Evolutionary conservation across 92 coral and sea anemone genomes (phyloP).

Genomic region (Diadumene lineata): DNA sequence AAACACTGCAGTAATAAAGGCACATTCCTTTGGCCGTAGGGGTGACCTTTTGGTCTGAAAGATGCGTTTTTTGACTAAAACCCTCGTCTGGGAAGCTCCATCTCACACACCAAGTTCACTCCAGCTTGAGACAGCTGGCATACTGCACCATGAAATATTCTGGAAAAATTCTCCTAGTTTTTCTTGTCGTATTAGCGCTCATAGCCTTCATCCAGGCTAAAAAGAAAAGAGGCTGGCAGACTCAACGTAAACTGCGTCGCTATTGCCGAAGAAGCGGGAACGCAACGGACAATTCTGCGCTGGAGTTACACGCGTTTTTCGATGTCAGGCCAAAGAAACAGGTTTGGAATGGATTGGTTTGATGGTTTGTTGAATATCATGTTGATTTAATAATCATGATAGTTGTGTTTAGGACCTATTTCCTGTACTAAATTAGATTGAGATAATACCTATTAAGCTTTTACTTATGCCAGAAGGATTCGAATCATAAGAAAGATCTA

Average conservation of each 20-base stretch:
- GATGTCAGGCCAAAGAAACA: not conserved
- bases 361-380: not conserved
- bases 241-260: not conserved
- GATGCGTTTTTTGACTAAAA: not conserved
- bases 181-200: not conserved
- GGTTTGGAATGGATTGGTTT: not conserved
- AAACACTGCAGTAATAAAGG: not conserved
- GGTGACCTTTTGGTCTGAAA: conserved; percentile 9
- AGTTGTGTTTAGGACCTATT: not conserved
- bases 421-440: not conserved
- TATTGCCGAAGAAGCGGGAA: not conserved
- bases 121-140: not conserved
- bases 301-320: conserved; percentile 20
- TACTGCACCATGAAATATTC: not conserved
- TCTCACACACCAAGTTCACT: not conserved
- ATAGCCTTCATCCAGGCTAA: not conserved
- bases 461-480: not conserved
- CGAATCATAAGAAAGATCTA: too few species aligned
- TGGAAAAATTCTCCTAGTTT: not conserved
- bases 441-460: not conserved
- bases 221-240: not conserved
- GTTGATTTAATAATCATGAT: not conserved
- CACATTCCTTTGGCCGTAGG: not conserved
- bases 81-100: not conserved
- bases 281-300: conserved; percentile 8